Percentiles rank a stretch among this genome's conserved stretches.
Conservation (phyloP, 2,797 vertebrate species). For the Synaphobranchus kaupii region DNA sequence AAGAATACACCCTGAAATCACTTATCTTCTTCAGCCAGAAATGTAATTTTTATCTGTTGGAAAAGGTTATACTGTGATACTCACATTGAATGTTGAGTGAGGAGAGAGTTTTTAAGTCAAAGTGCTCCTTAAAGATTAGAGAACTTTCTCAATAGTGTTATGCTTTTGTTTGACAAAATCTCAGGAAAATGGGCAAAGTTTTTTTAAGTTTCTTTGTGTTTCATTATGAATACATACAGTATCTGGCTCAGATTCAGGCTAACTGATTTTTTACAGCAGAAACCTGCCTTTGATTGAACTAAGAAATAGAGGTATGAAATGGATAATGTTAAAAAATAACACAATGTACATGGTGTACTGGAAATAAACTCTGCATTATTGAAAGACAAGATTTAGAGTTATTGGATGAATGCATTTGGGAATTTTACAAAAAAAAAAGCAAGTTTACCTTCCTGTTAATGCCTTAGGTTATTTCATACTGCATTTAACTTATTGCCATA, state of each 20-base stretch:
- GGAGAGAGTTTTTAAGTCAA: background rate
- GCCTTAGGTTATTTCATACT: background rate
- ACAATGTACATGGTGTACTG: background rate
- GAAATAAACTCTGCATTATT: background rate
- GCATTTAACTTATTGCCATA: background rate
- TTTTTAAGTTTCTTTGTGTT: background rate
- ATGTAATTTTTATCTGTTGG: background rate
- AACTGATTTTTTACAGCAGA: too few relatives aligned
- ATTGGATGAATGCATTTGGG: background rate
- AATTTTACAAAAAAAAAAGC: background rate
- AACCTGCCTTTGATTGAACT: background rate
- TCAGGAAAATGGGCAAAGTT: background rate
- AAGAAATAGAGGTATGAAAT: background rate
- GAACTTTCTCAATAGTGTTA: background rate
- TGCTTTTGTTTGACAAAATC: background rate
- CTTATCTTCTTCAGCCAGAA: conserved; percentile 2
- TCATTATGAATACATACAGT: background rate
- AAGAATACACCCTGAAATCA: background rate
- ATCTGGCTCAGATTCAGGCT: too few relatives aligned
- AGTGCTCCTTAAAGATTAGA: background rate
- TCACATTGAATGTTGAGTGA: background rate
- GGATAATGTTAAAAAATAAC: background rate
- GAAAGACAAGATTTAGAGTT: background rate
- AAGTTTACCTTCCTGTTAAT: background rate
- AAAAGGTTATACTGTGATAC: background rate